These are phyloP conservation scores for Seira ritae DNA, from an alignment of 2,888 invertebrate species.

Conservation along the genomic window DNA sequence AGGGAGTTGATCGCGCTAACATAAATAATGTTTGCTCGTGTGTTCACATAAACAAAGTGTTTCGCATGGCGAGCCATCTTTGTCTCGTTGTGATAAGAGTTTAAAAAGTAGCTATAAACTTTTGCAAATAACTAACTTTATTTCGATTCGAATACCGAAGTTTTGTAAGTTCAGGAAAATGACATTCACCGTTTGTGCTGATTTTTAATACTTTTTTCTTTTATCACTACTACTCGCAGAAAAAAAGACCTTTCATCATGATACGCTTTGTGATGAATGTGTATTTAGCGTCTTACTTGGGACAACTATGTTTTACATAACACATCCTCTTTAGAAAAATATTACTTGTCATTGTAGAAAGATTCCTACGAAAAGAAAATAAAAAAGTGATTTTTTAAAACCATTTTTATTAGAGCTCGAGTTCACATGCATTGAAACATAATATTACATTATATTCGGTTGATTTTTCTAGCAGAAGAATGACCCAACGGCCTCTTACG, in stretches of 20 bases:
- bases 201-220: conserved; percentile 1
- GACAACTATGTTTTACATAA: too few species aligned
- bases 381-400: conserved; percentile 10
- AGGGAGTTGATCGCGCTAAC: neutral
- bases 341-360: neutral
- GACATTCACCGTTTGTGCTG: conserved; percentile 11
- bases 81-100: conserved; percentile 4
- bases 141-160: neutral
- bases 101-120: neutral
- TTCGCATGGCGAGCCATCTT: conserved; percentile 3
- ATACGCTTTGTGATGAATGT: conserved; percentile 4
- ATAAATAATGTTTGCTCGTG: neutral
- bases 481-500: too few species aligned
- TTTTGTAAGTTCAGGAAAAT: neutral
- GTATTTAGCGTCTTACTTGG: neutral
- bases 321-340: too few species aligned
- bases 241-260: conserved; percentile 12
- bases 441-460: too few species aligned
- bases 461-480: too few species aligned
- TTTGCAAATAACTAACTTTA: neutral
- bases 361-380: neutral
- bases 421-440: too few species aligned
- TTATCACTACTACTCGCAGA: neutral
- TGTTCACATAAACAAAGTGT: neutral
- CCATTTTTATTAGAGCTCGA: neutral